Conservation (phyloP, 2,113 vertebrate genomes). For the Ranitomeya variabilis region DNA sequence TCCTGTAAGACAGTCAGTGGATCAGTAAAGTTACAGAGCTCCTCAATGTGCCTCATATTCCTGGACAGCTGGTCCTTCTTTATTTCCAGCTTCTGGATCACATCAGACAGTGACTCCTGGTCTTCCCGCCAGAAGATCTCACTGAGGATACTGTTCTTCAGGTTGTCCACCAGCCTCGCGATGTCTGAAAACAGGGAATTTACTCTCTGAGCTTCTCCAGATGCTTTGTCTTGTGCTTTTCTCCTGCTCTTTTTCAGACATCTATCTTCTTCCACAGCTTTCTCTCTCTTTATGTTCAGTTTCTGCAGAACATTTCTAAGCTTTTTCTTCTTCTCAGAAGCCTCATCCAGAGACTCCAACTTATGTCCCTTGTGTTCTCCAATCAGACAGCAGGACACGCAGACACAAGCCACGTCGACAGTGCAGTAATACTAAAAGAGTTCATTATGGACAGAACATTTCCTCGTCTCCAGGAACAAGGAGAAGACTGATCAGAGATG, state of each 20-base stretch:
- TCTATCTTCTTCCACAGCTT: no score
- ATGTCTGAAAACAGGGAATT: background rate
- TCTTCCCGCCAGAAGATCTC: background rate
- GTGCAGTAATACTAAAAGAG: no score
- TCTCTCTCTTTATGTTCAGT: background rate
- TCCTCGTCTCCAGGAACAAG: no score
- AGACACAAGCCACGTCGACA: no score
- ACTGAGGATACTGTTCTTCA: background rate
- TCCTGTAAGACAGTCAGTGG: no score
- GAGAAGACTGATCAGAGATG: no score
- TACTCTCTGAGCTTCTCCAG: background rate
- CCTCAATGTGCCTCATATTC: background rate
- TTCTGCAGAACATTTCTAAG: background rate
- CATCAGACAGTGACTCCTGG: background rate
- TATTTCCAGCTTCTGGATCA: background rate
- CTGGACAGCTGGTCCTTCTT: background rate
- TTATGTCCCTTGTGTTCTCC: no score
- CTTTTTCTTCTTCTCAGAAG: no score
- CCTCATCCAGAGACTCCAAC: no score
- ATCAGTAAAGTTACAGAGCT: background rate
- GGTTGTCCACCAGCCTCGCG: background rate
- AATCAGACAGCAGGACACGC: no score
- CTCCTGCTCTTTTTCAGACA: background rate
- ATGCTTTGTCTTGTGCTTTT: background rate
- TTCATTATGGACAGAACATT: no score